Evolutionary conservation across 2,888 invertebrate genomes (phyloP).

Genomic region (Eupithecia vulgata): DNA sequence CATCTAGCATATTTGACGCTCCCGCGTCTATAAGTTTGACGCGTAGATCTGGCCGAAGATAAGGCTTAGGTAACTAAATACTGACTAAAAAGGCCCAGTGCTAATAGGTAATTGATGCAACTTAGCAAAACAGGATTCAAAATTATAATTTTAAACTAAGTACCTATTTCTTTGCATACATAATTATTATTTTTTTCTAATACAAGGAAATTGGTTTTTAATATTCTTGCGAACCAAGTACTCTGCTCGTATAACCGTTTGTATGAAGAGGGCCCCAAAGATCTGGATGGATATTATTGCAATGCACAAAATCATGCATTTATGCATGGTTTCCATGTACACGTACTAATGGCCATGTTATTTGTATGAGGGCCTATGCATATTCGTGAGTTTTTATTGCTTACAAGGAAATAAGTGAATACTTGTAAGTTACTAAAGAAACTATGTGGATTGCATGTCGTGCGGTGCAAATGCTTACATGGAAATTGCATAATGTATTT

Average conservation of each 20-base stretch:
- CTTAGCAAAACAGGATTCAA: background rate
- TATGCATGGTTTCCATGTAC: conserved; percentile 41
- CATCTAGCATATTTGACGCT: too few relatives aligned
- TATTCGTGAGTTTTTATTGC: conserved; percentile 13
- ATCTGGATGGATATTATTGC: conserved; percentile 42
- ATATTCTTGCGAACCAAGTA: background rate
- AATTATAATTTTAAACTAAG: background rate
- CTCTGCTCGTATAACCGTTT: background rate
- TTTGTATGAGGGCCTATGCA: conserved; percentile 28
- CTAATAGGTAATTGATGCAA: background rate
- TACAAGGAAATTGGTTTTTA: background rate
- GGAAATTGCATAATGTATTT: background rate
- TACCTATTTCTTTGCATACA: background rate
- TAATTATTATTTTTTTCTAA: background rate
- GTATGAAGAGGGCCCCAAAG: background rate
- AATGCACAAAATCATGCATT: conserved; percentile 48
- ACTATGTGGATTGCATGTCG: background rate
- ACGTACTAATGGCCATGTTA: conserved; percentile 30
- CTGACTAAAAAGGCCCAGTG: background rate
- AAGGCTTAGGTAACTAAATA: background rate
- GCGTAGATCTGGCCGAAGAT: too few relatives aligned
- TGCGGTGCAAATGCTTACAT: background rate
- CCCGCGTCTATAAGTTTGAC: too few relatives aligned
- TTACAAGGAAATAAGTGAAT: background rate
- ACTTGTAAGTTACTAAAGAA: background rate